Conservation (phyloP, 2,888 invertebrate genomes). For the Melinaea menophilus region DNA sequence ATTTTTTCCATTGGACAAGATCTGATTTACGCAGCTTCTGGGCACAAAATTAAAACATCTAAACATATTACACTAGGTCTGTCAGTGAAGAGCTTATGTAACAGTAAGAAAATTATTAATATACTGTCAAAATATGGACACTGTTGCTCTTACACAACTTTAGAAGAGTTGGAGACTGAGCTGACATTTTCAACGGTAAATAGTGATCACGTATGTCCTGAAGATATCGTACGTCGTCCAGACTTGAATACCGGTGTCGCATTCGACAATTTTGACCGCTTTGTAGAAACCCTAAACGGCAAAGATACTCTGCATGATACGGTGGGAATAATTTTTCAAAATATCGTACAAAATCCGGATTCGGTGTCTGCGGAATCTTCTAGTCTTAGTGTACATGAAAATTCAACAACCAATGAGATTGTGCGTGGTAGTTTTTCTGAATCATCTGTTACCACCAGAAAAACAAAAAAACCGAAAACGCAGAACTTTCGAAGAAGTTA, state of each 20-base stretch:
- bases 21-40: slow-evolving; percentile 13
- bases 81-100: slow-evolving; percentile 39
- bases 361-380: slow-evolving; percentile 22
- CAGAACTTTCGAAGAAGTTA: slow-evolving; percentile 34
- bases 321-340: slow-evolving; percentile 48
- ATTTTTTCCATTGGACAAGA: slow-evolving; percentile 18
- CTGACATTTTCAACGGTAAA: slow-evolving; percentile 33
- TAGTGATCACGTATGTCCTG: slow-evolving; percentile 35
- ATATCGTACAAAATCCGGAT: slow-evolving; percentile 21
- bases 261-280: slow-evolving; percentile 31
- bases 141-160: slow-evolving; percentile 36
- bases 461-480: slow-evolving; percentile 32
- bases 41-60: slow-evolving; percentile 35
- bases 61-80: slow-evolving; percentile 37
- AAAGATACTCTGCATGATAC: slow-evolving; percentile 66
- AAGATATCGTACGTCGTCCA: slow-evolving; percentile 34
- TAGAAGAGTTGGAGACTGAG: slow-evolving; percentile 45
- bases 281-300: slow-evolving; percentile 28
- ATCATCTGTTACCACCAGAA: slow-evolving; percentile 20
- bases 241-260: slow-evolving; percentile 37
- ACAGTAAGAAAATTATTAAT: slow-evolving; percentile 35
- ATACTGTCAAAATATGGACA: slow-evolving; percentile 37
- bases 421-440: slow-evolving; percentile 24
- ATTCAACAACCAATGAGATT: slow-evolving; percentile 21
- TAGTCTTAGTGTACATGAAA: slow-evolving; percentile 18